Evolutionary conservation across 1,140 invertebrate species (phyloP), one percentile per base, ranked within the genome.

Genomic region (Himalopsyche phryganea): DNA sequence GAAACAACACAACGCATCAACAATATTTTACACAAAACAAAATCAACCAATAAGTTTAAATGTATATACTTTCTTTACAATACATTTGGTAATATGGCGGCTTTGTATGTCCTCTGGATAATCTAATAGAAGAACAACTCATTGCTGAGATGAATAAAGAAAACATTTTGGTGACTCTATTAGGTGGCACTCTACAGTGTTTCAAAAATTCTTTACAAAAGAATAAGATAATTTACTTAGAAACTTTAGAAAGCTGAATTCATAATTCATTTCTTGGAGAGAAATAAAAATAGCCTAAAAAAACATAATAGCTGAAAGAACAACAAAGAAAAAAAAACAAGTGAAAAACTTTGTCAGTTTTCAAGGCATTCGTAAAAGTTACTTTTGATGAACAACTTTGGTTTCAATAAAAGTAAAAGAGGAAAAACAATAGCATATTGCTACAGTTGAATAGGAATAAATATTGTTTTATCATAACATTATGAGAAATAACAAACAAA

Each of bases 301-400:
- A 28, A 28, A 9, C 23, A 41, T 46, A 54, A 54, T 46, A 54
- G 32, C 41, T 18, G 51, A 20, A 46, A 54, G 28, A 46, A 54
- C 42, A 45, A 45, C 41, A 46, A 19, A 54, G 19, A 17, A 46
- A 20, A 4, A 9, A 6, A 11, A 40, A n/a, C n/a, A 23, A 52
- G 40, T 40, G 49, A 52, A 52, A 44, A 52, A 44, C 1, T 52
- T 44, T 42, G 10, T 32, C 38, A 28, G 23, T 4, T 45, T 28
- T 40, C 45, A 32, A 35, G 44, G 13, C 32, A 50, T 58, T 62
- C 53, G 44, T 35, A 23, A 48, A 58, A 62, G 60, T 58, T 49
- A 58, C 60, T 62, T 58, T 58, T 62, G 54, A 58, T 54, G 58
- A 62, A 62, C 50, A 62, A 62, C 55, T 58, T 58, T 53, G 50